Percentiles rank a stretch among this genome's conserved stretches.
These are phyloP conservation scores for Oreotrochilus melanogaster DNA, from an alignment of 2,113 vertebrate genomes.

Conservation along the genomic window DNA sequence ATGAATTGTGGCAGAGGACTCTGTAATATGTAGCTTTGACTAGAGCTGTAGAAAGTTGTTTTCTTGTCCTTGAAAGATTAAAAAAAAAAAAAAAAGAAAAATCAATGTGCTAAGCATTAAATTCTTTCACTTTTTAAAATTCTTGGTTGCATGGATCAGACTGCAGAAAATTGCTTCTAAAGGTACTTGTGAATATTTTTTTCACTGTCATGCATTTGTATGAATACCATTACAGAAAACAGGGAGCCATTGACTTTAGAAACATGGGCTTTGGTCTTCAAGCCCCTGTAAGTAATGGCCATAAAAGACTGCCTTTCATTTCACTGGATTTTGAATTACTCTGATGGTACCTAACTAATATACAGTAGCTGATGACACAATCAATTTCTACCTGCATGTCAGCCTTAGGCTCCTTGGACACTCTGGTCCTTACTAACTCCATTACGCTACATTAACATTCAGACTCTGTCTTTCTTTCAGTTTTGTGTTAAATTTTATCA, in stretches of 20 bases:
- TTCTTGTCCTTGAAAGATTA: not conserved
- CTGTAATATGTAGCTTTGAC: not conserved
- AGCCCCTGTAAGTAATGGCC: not conserved
- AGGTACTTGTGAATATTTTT: not conserved
- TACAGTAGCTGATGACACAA: fast-evolving
- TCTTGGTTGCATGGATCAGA: not conserved
- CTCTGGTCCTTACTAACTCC: not conserved
- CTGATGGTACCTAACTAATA: not conserved
- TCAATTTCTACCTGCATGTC: not conserved
- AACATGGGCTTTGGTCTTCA: not conserved
- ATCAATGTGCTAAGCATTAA: not conserved
- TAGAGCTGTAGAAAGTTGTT: not conserved
- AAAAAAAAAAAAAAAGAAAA: not conserved
- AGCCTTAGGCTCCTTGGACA: not conserved
- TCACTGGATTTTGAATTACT: not conserved
- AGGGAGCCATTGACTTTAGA: not conserved
- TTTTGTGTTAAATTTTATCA: not conserved
- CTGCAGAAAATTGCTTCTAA: not conserved
- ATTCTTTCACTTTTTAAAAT: not conserved
- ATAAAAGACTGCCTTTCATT: not conserved
- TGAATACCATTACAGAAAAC: not conserved
- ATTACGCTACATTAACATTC: not conserved
- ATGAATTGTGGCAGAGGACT: not conserved
- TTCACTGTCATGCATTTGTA: not conserved
- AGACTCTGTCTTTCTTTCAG: not conserved